Evolutionary conservation across 2,888 invertebrate genomes (phyloP), one percentile per base, ranked within the genome.

Genomic region (Rotaria socialis): DNA sequence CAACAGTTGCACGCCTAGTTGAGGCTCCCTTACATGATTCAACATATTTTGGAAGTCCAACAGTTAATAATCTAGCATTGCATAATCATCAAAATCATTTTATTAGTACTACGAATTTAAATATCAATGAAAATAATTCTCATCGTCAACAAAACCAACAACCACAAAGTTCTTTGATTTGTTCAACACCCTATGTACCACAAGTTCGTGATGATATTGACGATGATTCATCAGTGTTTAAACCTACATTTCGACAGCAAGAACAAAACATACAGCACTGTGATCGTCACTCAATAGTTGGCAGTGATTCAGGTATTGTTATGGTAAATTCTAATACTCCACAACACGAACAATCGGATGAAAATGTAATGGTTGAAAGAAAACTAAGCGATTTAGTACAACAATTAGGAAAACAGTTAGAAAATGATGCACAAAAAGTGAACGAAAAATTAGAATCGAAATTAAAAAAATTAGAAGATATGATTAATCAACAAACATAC

Each of bases 381-480:
- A 80, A 80, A 47, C 16, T 80, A 43, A 47, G 4, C 1, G 0
- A n/a, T 80, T 14, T 80, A n/a, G 24, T 80, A 14, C 47, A 43
- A 80, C 43, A 80, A 47, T 47, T 80, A n/a, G 80, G 80, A 7
- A 80, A 80, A 80, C 80, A 80, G 47, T 47, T 80, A n/a, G 80
- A 47, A 80, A 80, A 7, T 47, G 80, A 80, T 47, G 43, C 80
- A 80, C 80, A 80, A 47, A 19, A 47, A 24, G 14, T 80, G 2
- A 80, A 80, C 24, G 80, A 24, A 80, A 80, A 80, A 80, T 80
- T 80, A 47, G 80, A 80, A 80, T 24, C 14, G 22, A 80, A 80
- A 47, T 80, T 80, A n/a, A 80, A 80, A 80, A 80, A 80, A 19
- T 47, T 80, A 24, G 80, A 80, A 80, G n/a, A 80, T n/a, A 80